These are phyloP conservation scores for Aurelia sp. DNA, from an alignment of 30 jellyfish, hydroid and myxozoan genomes.

Conservation along the genomic window DNA sequence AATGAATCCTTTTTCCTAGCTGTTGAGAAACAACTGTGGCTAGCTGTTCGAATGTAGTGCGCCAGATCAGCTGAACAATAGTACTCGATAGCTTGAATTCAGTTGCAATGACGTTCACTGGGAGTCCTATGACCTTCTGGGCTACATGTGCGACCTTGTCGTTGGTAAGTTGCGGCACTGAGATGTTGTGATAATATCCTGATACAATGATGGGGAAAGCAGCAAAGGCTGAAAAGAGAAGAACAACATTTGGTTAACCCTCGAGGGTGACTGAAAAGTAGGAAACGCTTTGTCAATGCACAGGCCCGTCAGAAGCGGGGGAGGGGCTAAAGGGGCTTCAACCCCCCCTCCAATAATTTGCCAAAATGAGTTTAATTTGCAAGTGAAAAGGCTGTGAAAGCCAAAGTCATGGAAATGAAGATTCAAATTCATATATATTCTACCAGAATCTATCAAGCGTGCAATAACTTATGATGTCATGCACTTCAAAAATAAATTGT, in stretches of 20 bases:
- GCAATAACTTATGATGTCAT: no score
- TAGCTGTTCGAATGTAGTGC: not conserved
- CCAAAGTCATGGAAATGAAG: no score
- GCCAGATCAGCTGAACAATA: not conserved
- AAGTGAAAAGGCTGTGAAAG: no score
- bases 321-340: no score
- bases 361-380: no score
- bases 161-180: not conserved
- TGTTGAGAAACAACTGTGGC: not conserved
- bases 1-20: not conserved
- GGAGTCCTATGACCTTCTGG: constrained; percentile 22
- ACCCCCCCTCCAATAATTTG: no score
- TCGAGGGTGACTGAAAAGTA: not conserved
- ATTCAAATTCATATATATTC: no score
- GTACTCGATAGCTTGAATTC: not conserved
- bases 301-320: no score
- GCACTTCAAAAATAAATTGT: no score
- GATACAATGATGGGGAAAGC: constrained; percentile 31
- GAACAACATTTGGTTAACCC: not conserved
- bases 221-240: constrained; percentile 14
- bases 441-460: no score
- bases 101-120: not conserved
- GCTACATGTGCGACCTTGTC: not conserved
- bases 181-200: constrained; percentile 2
- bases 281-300: no score